Base-by-base conservation (phyloP, 2,797 vertebrate species). In the Dipus sagitta region DNA sequence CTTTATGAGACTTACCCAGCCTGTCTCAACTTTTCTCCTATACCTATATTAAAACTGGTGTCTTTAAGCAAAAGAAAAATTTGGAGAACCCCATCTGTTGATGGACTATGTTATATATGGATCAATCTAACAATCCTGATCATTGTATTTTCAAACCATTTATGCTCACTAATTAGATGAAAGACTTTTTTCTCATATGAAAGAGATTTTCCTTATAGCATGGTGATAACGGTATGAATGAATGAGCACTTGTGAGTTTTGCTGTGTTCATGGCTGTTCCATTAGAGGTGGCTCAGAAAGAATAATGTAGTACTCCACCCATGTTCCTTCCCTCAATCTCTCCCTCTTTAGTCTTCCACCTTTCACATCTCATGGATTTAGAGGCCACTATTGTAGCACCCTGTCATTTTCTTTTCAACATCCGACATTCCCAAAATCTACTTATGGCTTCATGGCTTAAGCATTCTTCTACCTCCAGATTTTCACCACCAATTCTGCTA, bases 271-370 rank as follows among this genome's bases (percentile, higher is more conserved):
- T 21, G 34, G 4, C 26, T 75, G 79, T 24, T 12, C 34, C 12
- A 20, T 17, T 5, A 74, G 76, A 34, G 7, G 0, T 17, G 68
- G n/a, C 34, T 72, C n/a, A 72, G 62, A 28, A 62, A 58, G n/a
- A 34, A 23, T 17, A 17, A 11, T 0, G 18, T 17, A 14, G 9
- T 10, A 12, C 14, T 38, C 26, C 42, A 58, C 3, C 6, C 2
- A 0, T 21, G 5, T 11, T 70, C 79, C 67, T 83, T 67, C 4
- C 32, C 12, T 62, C 38, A 58, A 1, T 58, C 2, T 5, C 11
- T 38, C 13, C 74, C n/a, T 20, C 26, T 77, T 77, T 24, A 26
- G 0, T n/a, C 26, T 47, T 67, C 34, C n/a, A 28, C 3, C 3
- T 34, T 6, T 18, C 38, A 32, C 21, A n/a, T n/a, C 1, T 71